Conservation (phyloP, 2,888 invertebrate species). For the Epistrophella euchroma region DNA sequence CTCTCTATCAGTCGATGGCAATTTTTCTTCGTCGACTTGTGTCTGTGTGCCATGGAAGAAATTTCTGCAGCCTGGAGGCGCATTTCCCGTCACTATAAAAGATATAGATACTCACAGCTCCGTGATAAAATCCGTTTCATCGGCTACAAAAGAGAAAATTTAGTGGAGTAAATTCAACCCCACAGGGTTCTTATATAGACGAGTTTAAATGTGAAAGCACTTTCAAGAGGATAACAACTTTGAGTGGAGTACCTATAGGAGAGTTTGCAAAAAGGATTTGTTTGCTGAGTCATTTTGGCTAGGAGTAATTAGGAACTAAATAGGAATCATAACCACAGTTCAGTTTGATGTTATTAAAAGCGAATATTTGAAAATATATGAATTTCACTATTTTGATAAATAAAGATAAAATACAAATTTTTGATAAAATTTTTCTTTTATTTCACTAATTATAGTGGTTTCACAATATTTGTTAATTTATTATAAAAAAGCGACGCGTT, state of each 20-base stretch:
- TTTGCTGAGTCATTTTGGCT: constrained; percentile 24
- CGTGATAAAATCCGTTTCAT: constrained; percentile 20
- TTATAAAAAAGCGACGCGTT: no score
- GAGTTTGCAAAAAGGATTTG: constrained; percentile 43
- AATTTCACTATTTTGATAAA: no score
- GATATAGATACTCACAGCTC: background rate
- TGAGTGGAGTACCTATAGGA: constrained; percentile 35
- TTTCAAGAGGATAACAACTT: constrained; percentile 46
- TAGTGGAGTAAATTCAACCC: constrained; percentile 10
- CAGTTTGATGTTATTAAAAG: constrained; percentile 52
- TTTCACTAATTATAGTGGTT: no score
- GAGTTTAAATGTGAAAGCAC: constrained; percentile 49
- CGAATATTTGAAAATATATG: background rate
- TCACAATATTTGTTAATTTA: no score
- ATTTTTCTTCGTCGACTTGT: constrained; percentile 40
- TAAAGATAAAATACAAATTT: no score
- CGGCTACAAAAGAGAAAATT: constrained; percentile 16
- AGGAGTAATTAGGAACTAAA: constrained; percentile 59
- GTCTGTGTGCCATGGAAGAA: constrained; percentile 22
- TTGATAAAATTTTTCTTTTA: no score
- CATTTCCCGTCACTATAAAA: constrained; percentile 13
- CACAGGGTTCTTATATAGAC: constrained; percentile 3
- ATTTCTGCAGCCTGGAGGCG: constrained; percentile 49
- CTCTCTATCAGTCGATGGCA: constrained; percentile 63
- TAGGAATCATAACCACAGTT: constrained; percentile 32